Evolutionary conservation across 2,113 vertebrate genomes (phyloP).

Genomic region (Penelope pileata): DNA sequence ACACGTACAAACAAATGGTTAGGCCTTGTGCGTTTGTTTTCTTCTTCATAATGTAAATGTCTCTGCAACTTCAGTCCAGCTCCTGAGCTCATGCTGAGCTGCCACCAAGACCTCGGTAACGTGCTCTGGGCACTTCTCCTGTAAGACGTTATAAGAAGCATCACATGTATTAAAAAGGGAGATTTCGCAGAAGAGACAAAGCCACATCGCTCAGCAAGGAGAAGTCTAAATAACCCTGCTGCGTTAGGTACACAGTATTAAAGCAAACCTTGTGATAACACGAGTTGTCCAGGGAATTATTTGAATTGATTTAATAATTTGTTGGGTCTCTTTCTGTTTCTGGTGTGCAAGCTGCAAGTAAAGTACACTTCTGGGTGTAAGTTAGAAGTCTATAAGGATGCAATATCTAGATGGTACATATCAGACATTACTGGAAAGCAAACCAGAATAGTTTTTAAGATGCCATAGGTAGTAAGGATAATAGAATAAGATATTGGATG

Average conservation of each 20-base stretch:
- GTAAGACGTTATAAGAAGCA: slow-evolving; percentile 33
- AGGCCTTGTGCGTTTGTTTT: slow-evolving; percentile 63
- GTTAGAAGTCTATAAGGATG: not conserved
- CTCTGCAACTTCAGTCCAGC: slow-evolving; percentile 46
- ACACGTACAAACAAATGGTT: slow-evolving; percentile 66
- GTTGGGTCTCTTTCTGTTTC: slow-evolving; percentile 40
- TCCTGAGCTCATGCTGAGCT: slow-evolving; percentile 14
- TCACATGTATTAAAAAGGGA: slow-evolving; percentile 28
- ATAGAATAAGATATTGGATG: not conserved
- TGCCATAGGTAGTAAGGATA: not conserved
- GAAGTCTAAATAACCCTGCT: slow-evolving; percentile 37
- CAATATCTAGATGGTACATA: not conserved
- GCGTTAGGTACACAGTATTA: slow-evolving; percentile 9
- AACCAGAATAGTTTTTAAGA: not conserved
- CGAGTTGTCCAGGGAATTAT: not conserved
- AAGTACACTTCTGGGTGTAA: slow-evolving; percentile 68
- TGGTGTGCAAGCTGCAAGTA: slow-evolving; percentile 67
- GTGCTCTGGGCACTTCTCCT: slow-evolving; percentile 25
- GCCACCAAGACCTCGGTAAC: not conserved
- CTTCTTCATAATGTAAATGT: slow-evolving; percentile 26
- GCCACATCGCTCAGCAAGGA: slow-evolving; percentile 16
- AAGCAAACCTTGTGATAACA: not conserved
- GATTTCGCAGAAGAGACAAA: slow-evolving; percentile 38
- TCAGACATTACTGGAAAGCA: slow-evolving; percentile 28
- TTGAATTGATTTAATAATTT: not conserved